These are phyloP conservation scores for Brachypalpus laphriformis DNA, from an alignment of 2,888 invertebrate species.

Conservation along the genomic window DNA sequence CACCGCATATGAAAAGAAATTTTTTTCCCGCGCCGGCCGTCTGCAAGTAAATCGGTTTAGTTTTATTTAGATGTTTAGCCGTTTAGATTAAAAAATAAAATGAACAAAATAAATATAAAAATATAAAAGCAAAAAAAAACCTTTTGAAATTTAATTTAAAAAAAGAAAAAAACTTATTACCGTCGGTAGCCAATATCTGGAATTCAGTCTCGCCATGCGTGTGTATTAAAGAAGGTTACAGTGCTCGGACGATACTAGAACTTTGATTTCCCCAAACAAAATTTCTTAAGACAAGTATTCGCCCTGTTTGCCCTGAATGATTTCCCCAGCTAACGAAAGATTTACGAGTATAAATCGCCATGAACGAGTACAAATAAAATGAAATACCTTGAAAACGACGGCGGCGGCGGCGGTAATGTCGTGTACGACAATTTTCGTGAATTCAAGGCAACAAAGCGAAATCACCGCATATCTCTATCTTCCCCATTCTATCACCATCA, in stretches of 20 bases:
- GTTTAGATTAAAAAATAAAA: not conserved
- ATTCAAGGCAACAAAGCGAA: conserved; percentile 9
- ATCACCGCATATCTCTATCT: conserved; percentile 3
- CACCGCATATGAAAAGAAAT: not conserved
- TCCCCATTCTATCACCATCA: conserved; percentile 16
- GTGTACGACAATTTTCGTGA: conserved; percentile 11
- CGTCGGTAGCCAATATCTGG: not conserved
- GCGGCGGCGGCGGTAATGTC: not conserved
- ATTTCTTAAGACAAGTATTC: conserved; percentile 23
- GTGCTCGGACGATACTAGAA: conserved; percentile 9
- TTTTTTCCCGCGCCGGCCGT: not conserved
- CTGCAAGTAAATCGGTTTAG: not conserved
- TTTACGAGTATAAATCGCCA: not conserved
- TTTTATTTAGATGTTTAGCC: not conserved
- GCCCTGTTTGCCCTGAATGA: not conserved
- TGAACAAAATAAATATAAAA: not conserved
- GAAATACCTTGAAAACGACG: not conserved
- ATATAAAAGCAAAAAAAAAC: too few species aligned
- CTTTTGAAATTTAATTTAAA: too few species aligned
- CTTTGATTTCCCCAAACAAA: conserved; percentile 1
- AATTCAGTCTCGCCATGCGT: not conserved
- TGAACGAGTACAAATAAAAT: conserved; percentile 15
- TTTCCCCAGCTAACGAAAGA: not conserved
- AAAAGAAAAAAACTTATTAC: not conserved
- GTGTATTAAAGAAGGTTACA: not conserved